Evolutionary conservation across 2,113 vertebrate genomes (phyloP).

Genomic region (Tiliqua scincoides): DNA sequence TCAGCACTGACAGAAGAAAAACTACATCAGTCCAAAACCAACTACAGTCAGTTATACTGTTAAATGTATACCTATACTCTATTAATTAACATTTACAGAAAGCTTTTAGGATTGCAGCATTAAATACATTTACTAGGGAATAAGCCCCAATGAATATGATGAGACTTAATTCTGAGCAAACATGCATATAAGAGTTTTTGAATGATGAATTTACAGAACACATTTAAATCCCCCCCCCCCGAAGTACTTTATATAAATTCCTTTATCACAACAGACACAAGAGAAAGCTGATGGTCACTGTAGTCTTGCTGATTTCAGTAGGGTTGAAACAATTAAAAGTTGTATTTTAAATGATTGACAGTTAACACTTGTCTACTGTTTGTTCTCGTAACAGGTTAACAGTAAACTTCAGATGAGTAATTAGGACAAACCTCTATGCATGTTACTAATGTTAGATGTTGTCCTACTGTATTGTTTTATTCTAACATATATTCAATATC

Average conservation of each 20-base stretch:
- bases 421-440: not conserved
- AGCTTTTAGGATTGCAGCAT: too few relatives aligned
- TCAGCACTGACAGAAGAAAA: not conserved
- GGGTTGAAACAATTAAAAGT: not conserved
- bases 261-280: not conserved
- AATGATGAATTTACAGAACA: not conserved
- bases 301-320: not conserved
- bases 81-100: too few relatives aligned
- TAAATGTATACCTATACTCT: too few relatives aligned
- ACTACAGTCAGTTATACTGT: too few relatives aligned
- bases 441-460: not conserved
- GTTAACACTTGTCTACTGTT: not conserved
- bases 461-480: not conserved
- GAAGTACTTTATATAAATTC: not conserved
- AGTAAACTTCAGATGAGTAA: not conserved
- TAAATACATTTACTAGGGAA: too few relatives aligned
- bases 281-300: not conserved
- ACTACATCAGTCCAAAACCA: too few relatives aligned
- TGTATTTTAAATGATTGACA: not conserved
- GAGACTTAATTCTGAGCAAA: too few relatives aligned
- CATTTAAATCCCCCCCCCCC: not conserved
- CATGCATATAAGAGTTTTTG: too few relatives aligned
- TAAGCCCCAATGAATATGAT: too few relatives aligned
- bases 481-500: not conserved
- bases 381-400: not conserved